phyloP scores from a whole-genome alignment of 2,797 vertebrate genomes.

The Eulemur albifrons region DNA sequence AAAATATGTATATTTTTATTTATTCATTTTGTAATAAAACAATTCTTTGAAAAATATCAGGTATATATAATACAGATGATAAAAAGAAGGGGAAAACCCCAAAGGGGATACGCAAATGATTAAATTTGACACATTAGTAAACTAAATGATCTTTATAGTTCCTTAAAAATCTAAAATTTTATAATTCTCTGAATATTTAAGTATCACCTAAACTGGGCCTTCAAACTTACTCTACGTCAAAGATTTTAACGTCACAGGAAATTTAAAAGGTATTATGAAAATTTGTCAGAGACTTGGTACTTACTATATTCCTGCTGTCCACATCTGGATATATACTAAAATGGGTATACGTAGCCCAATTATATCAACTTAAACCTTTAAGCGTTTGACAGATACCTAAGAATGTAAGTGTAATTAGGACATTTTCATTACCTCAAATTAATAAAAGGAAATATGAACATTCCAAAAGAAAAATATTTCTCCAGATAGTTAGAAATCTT shows the following conservation, averaged over 20 bases:
- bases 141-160: neutral
- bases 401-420: neutral
- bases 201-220: neutral
- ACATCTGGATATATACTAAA: neutral
- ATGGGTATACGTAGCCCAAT: neutral
- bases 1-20: neutral
- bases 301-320: neutral
- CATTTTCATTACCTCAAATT: conserved; percentile 6
- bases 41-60: neutral
- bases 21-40: neutral
- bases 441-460: neutral
- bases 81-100: neutral
- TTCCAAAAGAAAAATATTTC: neutral
- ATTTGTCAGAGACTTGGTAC: neutral
- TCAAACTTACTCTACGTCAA: neutral
- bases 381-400: neutral
- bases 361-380: neutral
- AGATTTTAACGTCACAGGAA: neutral
- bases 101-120: neutral
- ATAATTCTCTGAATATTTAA: conserved; percentile 23
- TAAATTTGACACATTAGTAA: neutral
- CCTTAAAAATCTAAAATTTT: neutral
- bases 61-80: neutral
- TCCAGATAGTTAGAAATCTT: neutral
- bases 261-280: neutral